A percentile compares a stretch with the other conserved stretches of the same genome.
These are phyloP conservation scores for Apistogramma diplotaenia DNA, from an alignment of 2,113 vertebrate species.

Conservation along the genomic window DNA sequence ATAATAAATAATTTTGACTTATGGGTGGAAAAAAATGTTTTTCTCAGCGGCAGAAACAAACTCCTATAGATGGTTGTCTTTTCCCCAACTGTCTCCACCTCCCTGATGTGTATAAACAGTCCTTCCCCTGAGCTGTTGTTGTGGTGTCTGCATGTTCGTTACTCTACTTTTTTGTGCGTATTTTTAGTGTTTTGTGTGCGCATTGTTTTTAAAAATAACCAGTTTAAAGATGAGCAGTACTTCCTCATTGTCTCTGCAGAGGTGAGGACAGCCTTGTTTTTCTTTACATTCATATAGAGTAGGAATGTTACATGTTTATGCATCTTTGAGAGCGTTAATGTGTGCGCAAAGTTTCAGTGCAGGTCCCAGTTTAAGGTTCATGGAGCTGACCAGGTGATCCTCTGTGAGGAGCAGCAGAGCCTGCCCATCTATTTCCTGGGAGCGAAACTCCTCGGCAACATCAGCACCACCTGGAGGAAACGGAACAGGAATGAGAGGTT, in stretches of 20 bases:
- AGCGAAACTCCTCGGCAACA: conserved; percentile 86
- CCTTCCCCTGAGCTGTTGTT: not conserved
- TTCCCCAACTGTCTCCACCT: not conserved
- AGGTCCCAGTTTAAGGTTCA: conserved; percentile 94
- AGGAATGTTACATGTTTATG: conserved; percentile 52
- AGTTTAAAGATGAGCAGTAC: not conserved
- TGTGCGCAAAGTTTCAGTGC: conserved; percentile 92
- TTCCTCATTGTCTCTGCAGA: not conserved
- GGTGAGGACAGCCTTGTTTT: not conserved
- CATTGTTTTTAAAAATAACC: not conserved
- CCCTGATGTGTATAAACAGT: not conserved
- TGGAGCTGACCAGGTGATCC: conserved; percentile 92
- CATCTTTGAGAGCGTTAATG: conserved; percentile 88
- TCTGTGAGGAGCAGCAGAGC: conserved; percentile 91
- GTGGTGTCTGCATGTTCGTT: not conserved
- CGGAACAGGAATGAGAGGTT: not conserved
- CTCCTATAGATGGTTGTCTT: not conserved
- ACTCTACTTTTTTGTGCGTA: too few species aligned
- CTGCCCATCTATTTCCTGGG: conserved; percentile 93
- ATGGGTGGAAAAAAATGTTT: accelerated
- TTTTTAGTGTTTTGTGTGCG: not conserved
- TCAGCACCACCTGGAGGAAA: conserved; percentile 83
- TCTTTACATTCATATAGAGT: not conserved
- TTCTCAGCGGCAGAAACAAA: not conserved
- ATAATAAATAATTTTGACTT: not conserved